Conservation (phyloP, 2,797 vertebrate genomes). For the Dryobates pubescens region DNA sequence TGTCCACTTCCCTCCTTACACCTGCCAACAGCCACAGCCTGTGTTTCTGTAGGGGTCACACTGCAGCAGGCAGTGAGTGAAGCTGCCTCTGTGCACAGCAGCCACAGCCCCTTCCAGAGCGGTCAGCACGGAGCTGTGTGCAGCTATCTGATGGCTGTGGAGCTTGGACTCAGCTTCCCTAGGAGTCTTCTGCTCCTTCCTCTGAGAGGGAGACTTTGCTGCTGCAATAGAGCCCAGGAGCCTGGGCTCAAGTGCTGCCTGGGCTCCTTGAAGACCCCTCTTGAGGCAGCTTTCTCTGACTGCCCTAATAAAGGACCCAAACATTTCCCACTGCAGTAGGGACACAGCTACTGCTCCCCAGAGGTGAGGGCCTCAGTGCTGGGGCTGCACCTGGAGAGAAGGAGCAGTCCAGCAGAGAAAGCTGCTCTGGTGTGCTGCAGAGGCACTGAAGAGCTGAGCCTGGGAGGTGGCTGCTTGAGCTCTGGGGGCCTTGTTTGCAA, state of each 20-base stretch:
- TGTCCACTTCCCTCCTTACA: neutral
- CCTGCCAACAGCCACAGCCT: accelerated
- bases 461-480: neutral
- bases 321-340: neutral
- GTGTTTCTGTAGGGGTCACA: neutral
- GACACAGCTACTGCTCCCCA: neutral
- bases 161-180: accelerated
- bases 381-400: neutral
- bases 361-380: neutral
- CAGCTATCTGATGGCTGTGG: accelerated
- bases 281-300: neutral
- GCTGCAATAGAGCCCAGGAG: accelerated
- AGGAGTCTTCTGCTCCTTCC: neutral
- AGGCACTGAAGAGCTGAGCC: neutral
- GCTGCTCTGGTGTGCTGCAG: neutral
- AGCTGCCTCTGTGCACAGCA: neutral
- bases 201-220: neutral
- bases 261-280: neutral
- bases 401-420: accelerated
- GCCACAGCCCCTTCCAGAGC: neutral
- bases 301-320: neutral
- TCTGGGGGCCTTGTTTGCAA: neutral
- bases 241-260: accelerated
- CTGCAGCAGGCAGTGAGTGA: neutral
- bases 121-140: neutral